Evolutionary conservation across 2,888 invertebrate species (phyloP).

Genomic region (Tetrapedia diversipes): DNA sequence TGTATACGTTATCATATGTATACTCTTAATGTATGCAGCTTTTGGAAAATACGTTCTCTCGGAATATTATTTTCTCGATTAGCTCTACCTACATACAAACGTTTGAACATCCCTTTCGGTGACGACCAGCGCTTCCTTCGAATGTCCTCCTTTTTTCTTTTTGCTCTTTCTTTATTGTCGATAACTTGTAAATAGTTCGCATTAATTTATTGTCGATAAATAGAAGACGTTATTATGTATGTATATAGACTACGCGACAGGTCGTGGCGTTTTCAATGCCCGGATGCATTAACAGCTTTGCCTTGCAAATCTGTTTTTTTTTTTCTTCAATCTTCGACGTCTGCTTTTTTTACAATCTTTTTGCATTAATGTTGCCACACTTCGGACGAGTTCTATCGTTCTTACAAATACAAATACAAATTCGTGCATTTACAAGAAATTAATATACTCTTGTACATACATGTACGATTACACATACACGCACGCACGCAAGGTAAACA

Average conservation of each 20-base stretch:
- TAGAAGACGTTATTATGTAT: conserved; percentile 57
- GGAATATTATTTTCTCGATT: conserved; percentile 52
- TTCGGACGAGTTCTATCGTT: conserved; percentile 38
- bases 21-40: conserved; percentile 46
- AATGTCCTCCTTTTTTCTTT: conserved; percentile 46
- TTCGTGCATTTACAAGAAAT: conserved; percentile 48
- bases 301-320: neutral
- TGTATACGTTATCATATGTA: conserved; percentile 50
- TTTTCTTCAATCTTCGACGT: neutral
- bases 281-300: neutral
- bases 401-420: conserved; percentile 15
- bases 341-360: neutral
- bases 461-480: conserved; percentile 12
- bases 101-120: conserved; percentile 54
- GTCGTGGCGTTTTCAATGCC: conserved; percentile 23
- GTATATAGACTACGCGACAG: conserved; percentile 21
- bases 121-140: conserved; percentile 66
- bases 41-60: conserved; percentile 72
- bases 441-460: conserved; percentile 17
- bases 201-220: conserved; percentile 62
- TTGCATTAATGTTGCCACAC: neutral
- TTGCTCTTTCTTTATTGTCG: conserved; percentile 56
- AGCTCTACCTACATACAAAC: conserved; percentile 39
- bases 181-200: conserved; percentile 48
- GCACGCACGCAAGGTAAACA: conserved; percentile 22